Percentiles rank a stretch among this genome's conserved stretches.
Conservation (phyloP, 2,797 vertebrate species). For the Sylvilagus floridanus region DNA sequence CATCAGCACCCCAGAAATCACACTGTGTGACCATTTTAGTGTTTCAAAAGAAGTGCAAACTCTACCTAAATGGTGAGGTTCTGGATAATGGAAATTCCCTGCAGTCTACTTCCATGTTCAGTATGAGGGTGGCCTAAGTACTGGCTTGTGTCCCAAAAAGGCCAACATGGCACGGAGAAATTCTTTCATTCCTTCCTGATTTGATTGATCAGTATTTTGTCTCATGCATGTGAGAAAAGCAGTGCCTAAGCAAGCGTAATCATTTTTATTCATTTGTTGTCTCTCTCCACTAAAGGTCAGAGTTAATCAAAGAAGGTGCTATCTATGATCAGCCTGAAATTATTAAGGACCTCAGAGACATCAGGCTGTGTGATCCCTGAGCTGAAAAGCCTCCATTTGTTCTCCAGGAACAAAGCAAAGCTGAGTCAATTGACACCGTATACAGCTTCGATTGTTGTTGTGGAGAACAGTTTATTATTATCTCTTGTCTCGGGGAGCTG, state of each 20-base stretch:
- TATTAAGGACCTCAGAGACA: constrained; percentile 37
- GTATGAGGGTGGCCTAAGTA: neutral
- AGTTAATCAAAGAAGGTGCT: constrained; percentile 62
- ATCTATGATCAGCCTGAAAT: constrained; percentile 35
- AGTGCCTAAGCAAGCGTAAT: neutral
- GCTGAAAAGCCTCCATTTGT: constrained; percentile 45
- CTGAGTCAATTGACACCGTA: constrained; percentile 62
- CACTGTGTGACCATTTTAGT: neutral
- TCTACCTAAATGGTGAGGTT: neutral
- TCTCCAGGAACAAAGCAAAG: constrained; percentile 64
- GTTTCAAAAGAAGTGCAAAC: neutral
- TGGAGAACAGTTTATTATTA: constrained; percentile 73
- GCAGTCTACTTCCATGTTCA: neutral
- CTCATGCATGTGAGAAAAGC: constrained; percentile 18
- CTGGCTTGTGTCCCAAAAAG: neutral
- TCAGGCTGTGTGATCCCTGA: neutral
- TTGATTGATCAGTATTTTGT: constrained; percentile 52
- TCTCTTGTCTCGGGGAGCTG: constrained; percentile 56
- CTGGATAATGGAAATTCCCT: neutral
- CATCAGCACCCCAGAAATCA: neutral
- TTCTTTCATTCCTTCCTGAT: neutral
- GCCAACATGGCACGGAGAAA: neutral
- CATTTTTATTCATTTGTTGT: constrained; percentile 54
- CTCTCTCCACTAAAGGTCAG: constrained; percentile 48
- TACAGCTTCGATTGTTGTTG: constrained; percentile 37